Percentiles rank a stretch among this genome's conserved stretches.
Conservation (phyloP, 2,888 invertebrate genomes). For the Atherix ibis region DNA sequence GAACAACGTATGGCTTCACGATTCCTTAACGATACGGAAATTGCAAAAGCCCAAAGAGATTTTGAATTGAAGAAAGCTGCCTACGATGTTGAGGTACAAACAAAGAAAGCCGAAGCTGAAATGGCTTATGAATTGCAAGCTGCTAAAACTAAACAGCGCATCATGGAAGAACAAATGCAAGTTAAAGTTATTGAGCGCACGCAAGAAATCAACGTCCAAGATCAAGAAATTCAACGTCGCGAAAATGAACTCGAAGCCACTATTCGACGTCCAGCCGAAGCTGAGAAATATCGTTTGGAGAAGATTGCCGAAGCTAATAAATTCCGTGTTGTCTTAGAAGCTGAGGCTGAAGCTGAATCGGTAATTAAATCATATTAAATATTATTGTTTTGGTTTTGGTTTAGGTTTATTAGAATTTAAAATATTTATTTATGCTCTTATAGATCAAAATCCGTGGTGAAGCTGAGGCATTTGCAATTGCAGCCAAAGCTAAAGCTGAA, state of each 20-base stretch:
- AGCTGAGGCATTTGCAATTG: slow-evolving; percentile 85
- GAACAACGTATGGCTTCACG: slow-evolving; percentile 91
- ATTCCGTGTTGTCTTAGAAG: slow-evolving; percentile 77
- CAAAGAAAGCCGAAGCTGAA: slow-evolving; percentile 74
- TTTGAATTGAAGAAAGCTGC: slow-evolving; percentile 94
- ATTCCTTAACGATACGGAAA: slow-evolving; percentile 90
- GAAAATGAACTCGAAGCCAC: slow-evolving; percentile 89
- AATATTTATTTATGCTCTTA: slow-evolving; percentile 3
- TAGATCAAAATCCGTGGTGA: slow-evolving; percentile 61
- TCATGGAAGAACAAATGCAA: slow-evolving; percentile 96
- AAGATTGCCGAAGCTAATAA: slow-evolving; percentile 89
- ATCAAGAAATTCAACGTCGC: slow-evolving; percentile 85
- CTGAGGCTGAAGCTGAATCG: slow-evolving; percentile 89
- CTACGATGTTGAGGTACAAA: slow-evolving; percentile 93
- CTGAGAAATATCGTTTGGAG: slow-evolving; percentile 80
- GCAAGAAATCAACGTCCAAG: slow-evolving; percentile 88
- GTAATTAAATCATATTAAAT: slow-evolving; percentile 23
- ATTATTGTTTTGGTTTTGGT: not conserved
- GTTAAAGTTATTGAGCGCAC: slow-evolving; percentile 80
- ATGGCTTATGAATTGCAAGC: slow-evolving; percentile 88
- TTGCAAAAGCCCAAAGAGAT: slow-evolving; percentile 90
- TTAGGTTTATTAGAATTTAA: not conserved
- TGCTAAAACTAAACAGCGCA: slow-evolving; percentile 87
- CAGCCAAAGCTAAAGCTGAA: slow-evolving; percentile 88
- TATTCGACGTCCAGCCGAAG: slow-evolving; percentile 86